Percentiles rank a stretch among this genome's conserved stretches.
Evolutionary conservation across 2,888 invertebrate species (phyloP).

Genomic region (Argynnis bischoffii): DNA sequence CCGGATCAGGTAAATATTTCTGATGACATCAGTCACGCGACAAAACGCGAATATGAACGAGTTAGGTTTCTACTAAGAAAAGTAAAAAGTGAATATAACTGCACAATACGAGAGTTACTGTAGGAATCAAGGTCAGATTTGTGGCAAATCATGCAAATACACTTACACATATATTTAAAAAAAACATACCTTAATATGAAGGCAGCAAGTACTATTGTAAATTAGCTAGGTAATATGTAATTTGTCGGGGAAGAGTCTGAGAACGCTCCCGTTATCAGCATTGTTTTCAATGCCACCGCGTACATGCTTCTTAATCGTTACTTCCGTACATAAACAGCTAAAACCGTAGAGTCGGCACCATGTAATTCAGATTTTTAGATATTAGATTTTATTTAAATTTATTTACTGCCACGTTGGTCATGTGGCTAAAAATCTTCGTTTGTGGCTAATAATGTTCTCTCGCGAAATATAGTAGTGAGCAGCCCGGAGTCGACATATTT

Average conservation of each 20-base stretch:
- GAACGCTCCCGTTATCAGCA: constrained; percentile 70
- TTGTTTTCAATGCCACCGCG: constrained; percentile 70
- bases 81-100: constrained; percentile 74
- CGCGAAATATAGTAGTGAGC: too few species aligned
- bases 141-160: constrained; percentile 68
- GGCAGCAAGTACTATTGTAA: constrained; percentile 23
- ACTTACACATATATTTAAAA: constrained; percentile 23
- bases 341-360: constrained; percentile 48
- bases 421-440: too few species aligned
- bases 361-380: neutral
- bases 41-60: constrained; percentile 9
- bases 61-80: constrained; percentile 23
- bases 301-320: constrained; percentile 69
- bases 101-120: constrained; percentile 68
- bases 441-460: too few species aligned
- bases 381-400: neutral
- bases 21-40: constrained; percentile 20
- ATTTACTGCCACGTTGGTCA: too few species aligned
- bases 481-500: too few species aligned
- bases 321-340: constrained; percentile 64
- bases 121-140: constrained; percentile 76
- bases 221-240: constrained; percentile 29
- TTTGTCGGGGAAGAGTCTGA: constrained; percentile 58
- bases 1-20: constrained; percentile 24
- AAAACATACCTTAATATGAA: constrained; percentile 4